Conservation (phyloP, 1,140 invertebrate species). For the Bathynomus jamesi region DNA sequence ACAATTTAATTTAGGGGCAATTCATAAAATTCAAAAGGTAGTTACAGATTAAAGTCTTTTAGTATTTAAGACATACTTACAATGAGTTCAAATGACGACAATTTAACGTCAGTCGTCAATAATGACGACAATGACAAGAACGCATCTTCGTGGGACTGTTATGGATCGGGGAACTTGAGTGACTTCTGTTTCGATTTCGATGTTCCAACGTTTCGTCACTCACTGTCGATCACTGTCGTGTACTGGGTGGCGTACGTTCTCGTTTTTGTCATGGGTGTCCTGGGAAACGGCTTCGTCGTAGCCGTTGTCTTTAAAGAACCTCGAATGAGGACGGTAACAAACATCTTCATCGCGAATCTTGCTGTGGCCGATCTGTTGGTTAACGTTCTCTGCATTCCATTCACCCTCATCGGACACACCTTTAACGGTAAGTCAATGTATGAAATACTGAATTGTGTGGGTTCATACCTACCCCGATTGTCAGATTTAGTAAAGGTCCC, state of each 20-base stretch:
- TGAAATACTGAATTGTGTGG: too few relatives aligned
- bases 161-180: neutral
- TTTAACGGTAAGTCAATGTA: conserved; percentile 86
- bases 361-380: conserved; percentile 89
- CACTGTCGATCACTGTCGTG: conserved; percentile 34
- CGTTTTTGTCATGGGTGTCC: conserved; percentile 47
- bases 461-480: too few relatives aligned
- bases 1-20: too few relatives aligned
- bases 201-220: conserved; percentile 37
- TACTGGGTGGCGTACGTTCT: conserved; percentile 42
- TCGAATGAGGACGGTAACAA: conserved; percentile 57
- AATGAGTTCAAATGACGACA: too few relatives aligned
- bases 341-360: conserved; percentile 92
- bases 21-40: too few relatives aligned
- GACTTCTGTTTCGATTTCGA: conserved; percentile 1
- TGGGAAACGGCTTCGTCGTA: conserved; percentile 49
- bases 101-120: too few relatives aligned
- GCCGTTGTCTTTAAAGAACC: conserved; percentile 45
- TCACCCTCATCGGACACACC: conserved; percentile 85
- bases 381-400: conserved; percentile 83
- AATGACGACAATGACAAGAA: too few relatives aligned
- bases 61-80: too few relatives aligned
- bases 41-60: too few relatives aligned
- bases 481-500: too few relatives aligned
- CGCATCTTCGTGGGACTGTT: too few relatives aligned